phyloP scores from a whole-genome alignment of 2,113 vertebrate species.

The Oreochromis aureus region DNA sequence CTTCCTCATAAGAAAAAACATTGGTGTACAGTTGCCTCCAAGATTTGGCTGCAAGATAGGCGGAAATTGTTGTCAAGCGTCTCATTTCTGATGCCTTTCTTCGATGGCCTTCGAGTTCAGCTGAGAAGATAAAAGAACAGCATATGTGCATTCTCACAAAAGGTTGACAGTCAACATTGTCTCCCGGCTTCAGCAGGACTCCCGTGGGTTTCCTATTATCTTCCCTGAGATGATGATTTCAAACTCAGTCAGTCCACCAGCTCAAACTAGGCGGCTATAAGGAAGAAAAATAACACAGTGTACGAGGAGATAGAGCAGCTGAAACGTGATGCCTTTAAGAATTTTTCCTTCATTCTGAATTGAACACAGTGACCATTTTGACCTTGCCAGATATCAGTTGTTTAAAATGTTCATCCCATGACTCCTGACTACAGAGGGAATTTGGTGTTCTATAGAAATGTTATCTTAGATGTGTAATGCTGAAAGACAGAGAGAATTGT shows the following conservation, averaged over 20 bases:
- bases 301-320: background rate
- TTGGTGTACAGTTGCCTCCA: background rate
- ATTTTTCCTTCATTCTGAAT: background rate
- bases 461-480: background rate
- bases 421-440: background rate
- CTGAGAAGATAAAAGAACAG: constrained; percentile 17
- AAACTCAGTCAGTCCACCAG: constrained; percentile 11
- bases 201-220: constrained; percentile 51
- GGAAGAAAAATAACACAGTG: background rate
- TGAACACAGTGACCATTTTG: background rate
- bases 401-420: background rate
- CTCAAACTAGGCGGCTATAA: constrained; percentile 6
- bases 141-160: background rate
- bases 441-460: background rate
- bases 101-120: background rate
- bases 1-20: background rate
- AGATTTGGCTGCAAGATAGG: background rate
- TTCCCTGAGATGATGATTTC: constrained; percentile 23
- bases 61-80: background rate
- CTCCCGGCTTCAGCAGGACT: constrained; percentile 1
- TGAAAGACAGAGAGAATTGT: background rate
- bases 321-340: background rate
- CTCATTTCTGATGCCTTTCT: background rate
- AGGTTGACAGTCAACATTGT: constrained; percentile 13
- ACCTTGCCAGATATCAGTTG: constrained; percentile 6